These are phyloP conservation scores for Montifringilla adamsi DNA, from an alignment of 2,113 vertebrate genomes.

Conservation along the genomic window DNA sequence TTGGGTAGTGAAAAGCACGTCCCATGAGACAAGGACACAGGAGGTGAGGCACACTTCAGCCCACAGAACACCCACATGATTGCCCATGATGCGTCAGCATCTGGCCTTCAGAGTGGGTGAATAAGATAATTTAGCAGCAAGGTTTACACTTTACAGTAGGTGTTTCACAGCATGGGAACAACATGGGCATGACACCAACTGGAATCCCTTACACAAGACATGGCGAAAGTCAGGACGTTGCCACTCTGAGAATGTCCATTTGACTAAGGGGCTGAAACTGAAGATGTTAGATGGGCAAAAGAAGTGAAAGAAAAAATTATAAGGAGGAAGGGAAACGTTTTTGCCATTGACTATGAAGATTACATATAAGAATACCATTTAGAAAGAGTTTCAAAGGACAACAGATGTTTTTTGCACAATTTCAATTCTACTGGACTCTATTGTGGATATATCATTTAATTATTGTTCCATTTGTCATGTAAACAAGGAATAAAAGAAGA, in stretches of 20 bases:
- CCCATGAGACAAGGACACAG: not conserved
- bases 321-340: not conserved
- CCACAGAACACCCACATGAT: not conserved
- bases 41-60: not conserved
- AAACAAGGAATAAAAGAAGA: slow-evolving; percentile 25
- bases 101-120: not conserved
- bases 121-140: not conserved
- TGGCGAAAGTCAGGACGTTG: rapidly evolving
- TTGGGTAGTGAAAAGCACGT: not conserved
- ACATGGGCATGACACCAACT: not conserved
- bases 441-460: not conserved
- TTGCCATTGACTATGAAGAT: not conserved
- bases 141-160: not conserved
- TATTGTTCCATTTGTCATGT: not conserved
- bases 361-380: not conserved
- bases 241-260: not conserved
- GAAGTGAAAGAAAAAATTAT: not conserved
- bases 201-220: not conserved
- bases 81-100: not conserved
- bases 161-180: not conserved
- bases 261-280: not conserved
- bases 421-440: slow-evolving; percentile 17
- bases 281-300: not conserved
- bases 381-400: not conserved
- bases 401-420: slow-evolving; percentile 6